Evolutionary conservation across 2,797 vertebrate genomes (phyloP).

Genomic region (Halcyon chelicuti): DNA sequence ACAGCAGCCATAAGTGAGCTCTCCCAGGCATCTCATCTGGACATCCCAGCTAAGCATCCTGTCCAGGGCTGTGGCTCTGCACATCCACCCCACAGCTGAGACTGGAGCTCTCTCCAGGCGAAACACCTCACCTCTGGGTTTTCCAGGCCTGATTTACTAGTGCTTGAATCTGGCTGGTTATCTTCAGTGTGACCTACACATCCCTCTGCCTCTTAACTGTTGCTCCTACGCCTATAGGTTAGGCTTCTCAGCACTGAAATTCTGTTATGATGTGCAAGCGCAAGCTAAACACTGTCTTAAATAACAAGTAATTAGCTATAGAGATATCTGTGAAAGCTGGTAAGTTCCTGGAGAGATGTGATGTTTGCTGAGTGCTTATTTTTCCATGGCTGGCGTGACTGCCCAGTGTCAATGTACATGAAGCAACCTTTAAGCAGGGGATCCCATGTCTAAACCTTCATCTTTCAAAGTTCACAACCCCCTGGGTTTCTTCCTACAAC

Average conservation of each 20-base stretch:
- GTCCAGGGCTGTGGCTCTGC: neutral
- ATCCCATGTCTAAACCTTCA: rapidly evolving
- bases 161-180: neutral
- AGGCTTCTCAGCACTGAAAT: neutral
- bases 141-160: neutral
- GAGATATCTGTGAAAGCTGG: neutral
- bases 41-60: neutral
- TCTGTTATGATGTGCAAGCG: neutral
- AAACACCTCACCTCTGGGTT: neutral
- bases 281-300: neutral
- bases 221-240: neutral
- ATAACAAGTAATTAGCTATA: neutral
- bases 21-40: neutral
- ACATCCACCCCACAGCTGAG: rapidly evolving
- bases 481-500: neutral
- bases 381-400: neutral
- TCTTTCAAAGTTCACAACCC: neutral
- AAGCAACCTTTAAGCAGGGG: neutral
- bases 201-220: neutral
- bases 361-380: neutral
- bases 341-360: neutral
- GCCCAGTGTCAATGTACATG: neutral
- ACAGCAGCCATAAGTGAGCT: rapidly evolving
- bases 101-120: neutral
- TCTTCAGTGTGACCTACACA: neutral